These are phyloP conservation scores for Sphenopsis melanotis DNA, from an alignment of 2,797 vertebrate species.

Conservation along the genomic window DNA sequence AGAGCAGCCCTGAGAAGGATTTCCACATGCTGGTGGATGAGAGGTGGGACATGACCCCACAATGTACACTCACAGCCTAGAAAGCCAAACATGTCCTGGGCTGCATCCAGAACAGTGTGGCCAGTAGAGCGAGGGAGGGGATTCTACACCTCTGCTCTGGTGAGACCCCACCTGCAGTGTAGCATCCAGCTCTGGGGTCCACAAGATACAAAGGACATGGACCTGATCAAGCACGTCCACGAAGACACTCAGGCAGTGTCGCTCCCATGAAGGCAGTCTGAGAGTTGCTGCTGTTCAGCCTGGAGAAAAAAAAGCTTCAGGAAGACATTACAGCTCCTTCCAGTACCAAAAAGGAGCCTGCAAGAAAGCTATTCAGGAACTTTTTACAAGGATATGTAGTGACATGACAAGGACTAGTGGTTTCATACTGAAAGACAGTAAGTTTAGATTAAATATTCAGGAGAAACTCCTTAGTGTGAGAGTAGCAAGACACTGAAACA, in stretches of 20 bases:
- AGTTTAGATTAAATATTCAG: not conserved
- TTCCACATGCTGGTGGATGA: rapidly evolving
- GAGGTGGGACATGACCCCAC: not conserved
- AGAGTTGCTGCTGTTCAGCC: not conserved
- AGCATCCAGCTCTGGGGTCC: not conserved
- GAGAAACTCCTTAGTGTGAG: not conserved
- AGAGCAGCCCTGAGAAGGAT: not conserved
- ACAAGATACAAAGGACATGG: not conserved
- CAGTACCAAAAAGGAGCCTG: not conserved
- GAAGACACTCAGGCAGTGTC: not conserved
- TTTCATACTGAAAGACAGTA: not conserved
- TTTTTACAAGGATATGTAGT: not conserved
- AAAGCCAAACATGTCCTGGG: not conserved
- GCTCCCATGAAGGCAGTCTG: not conserved
- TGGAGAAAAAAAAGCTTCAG: not conserved
- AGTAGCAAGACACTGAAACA: not conserved
- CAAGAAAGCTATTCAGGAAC: not conserved
- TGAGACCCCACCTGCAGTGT: not conserved
- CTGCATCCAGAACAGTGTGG: not conserved
- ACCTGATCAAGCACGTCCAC: not conserved
- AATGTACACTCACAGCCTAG: not conserved
- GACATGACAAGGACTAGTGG: not conserved
- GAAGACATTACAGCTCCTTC: not conserved
- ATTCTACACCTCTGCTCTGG: not conserved
- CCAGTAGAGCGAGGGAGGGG: not conserved